Base-by-base conservation (phyloP, 2,888 invertebrate species). In the Sepioteuthis lessoniana region DNA sequence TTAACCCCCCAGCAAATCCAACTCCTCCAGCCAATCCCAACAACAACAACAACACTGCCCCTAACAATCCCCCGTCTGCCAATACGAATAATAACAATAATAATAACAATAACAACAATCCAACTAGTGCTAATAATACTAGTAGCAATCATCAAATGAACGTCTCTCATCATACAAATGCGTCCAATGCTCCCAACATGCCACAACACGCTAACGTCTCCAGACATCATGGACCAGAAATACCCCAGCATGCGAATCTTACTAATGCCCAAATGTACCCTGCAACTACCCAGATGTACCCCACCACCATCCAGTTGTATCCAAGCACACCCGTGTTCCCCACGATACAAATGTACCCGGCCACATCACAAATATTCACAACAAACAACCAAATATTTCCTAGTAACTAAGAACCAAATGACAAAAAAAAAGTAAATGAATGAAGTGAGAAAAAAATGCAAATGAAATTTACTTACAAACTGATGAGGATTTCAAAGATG, bases 211-310 rank as follows among this genome's bases (percentile, higher is more conserved):
- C 92, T 47, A 92, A 92, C 28, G 92, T 92, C 13, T 47, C 92
- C n/a, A 42, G 92, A 21, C 92, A 92, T 19, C 92, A 92, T 42
- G 35, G 47, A 3, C n/a, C 92, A 31, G 46, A 38, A 35, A n/a
- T 47, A 13, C 46, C 92, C 8, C 92, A 92, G 31, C 92, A 92
- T 42, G 47, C 92, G 47, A 92, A 92, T 31, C 25, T 92, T n/a
- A n/a, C 92, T 1, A 92, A 92, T 31, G 92, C 92, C 46, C 92
- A 42, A 92, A 92, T 92, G 92, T 92, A 92, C 47, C 92, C 92
- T 19, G 46, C 92, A 46, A 92, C 92, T 1, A 92, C 92, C 35
- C 92, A 46, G 19, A 92, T 92, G 92, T 92, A 92, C n/a, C 92
- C 92, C n/a, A 92, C 92, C 1, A 47, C 92, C 8, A 92, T 92